Conservation (phyloP, 2,113 vertebrate species). For the Crotalus viridis region DNA sequence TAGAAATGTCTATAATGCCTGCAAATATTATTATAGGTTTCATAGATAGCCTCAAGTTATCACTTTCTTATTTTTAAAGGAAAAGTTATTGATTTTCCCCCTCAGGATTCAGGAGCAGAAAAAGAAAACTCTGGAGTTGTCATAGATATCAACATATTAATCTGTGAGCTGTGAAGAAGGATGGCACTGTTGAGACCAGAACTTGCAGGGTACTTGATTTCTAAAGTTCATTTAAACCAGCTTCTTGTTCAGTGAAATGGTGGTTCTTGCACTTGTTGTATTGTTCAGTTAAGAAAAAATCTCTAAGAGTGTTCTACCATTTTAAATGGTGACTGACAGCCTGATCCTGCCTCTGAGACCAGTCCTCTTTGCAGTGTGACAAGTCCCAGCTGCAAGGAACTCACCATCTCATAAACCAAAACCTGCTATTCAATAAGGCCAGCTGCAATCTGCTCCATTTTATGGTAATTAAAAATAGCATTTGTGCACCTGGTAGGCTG, state of each 20-base stretch:
- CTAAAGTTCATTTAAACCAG: conserved; percentile 6
- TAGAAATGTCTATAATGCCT: background rate
- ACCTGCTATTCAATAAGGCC: conserved; percentile 15
- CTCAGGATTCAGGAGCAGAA: background rate
- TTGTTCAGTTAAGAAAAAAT: conserved; percentile 7
- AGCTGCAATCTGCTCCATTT: conserved; percentile 36
- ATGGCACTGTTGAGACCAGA: background rate
- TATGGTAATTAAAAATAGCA: conserved; percentile 33
- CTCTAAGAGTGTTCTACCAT: conserved; percentile 18
- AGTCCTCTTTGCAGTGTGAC: conserved; percentile 28
- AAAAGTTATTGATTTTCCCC: background rate
- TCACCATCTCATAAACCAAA: conserved; percentile 23
- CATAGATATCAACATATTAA: background rate
- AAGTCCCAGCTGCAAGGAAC: conserved; percentile 18
- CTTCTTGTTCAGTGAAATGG: background rate
- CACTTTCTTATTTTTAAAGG: background rate
- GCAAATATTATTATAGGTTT: background rate
- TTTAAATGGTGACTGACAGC: conserved; percentile 23
- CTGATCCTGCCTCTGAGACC: conserved; percentile 12
- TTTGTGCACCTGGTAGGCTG: conserved; percentile 23
- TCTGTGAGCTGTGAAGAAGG: background rate
- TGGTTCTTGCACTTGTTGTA: conserved; percentile 11
- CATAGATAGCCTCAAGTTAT: background rate
- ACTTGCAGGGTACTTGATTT: background rate
- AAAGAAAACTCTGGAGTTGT: background rate